Percentiles rank a stretch among this genome's conserved stretches.
These are phyloP conservation scores for Thecophora atra DNA, from an alignment of 2,888 invertebrate genomes.

Conservation along the genomic window DNA sequence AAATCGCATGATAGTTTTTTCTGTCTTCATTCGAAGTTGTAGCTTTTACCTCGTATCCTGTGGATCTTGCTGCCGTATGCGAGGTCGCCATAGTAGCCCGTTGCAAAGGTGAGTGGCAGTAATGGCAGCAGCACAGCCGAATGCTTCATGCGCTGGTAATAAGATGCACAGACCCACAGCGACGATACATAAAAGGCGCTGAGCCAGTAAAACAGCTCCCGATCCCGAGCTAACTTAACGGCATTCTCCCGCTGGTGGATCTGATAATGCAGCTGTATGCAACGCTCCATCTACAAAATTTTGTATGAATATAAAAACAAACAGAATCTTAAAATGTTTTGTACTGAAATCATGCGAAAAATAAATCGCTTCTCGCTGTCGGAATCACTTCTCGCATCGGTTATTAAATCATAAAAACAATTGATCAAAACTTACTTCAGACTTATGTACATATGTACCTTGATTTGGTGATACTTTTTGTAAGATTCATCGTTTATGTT, in stretches of 20 bases:
- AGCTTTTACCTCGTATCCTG: constrained; percentile 74
- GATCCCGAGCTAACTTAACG: constrained; percentile 74
- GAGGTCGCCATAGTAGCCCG: constrained; percentile 79
- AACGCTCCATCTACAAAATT: constrained; percentile 74
- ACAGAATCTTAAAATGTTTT: background rate
- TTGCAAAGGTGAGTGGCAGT: constrained; percentile 76
- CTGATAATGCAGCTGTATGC: constrained; percentile 83
- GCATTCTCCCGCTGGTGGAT: constrained; percentile 80
- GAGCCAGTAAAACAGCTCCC: constrained; percentile 80
- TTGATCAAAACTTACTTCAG: background rate
- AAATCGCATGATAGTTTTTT: too few species aligned
- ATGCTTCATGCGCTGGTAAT: constrained; percentile 72
- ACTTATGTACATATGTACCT: too few species aligned
- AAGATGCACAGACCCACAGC: constrained; percentile 67
- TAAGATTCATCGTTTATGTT: constrained; percentile 55
- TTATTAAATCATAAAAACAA: background rate
- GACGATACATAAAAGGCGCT: constrained; percentile 74
- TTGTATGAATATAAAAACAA: background rate
- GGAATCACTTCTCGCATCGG: background rate
- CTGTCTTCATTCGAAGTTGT: too few species aligned
- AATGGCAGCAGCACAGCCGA: constrained; percentile 73
- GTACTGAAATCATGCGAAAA: background rate
- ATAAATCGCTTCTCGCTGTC: background rate
- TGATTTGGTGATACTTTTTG: constrained; percentile 58
- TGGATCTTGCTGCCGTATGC: constrained; percentile 81